phyloP scores from a whole-genome alignment of 1,140 invertebrate species.

The Drosophila pachea region DNA sequence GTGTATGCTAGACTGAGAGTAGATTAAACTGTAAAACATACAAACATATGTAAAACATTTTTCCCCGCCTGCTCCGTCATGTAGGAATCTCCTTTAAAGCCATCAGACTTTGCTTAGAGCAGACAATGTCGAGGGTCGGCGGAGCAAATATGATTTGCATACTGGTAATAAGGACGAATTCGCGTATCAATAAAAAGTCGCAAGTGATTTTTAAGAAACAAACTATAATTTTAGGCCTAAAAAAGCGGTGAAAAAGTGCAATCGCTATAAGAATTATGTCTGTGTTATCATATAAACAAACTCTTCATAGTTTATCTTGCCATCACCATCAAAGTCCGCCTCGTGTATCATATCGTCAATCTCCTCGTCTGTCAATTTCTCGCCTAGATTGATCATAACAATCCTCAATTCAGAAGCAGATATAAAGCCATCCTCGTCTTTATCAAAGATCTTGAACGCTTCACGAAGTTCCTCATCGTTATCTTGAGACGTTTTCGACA shows the following conservation, averaged over 20 bases:
- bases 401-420: constrained; percentile 49
- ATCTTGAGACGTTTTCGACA: constrained; percentile 46
- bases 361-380: constrained; percentile 62
- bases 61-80: constrained; percentile 18
- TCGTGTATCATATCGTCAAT: constrained; percentile 83
- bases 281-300: constrained; percentile 66
- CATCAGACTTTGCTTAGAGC: too few species aligned
- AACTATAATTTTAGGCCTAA: too few species aligned
- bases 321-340: constrained; percentile 94
- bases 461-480: constrained; percentile 60
- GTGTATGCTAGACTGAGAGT: background rate
- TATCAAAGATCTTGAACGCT: constrained; percentile 65
- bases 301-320: constrained; percentile 91
- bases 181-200: too few species aligned
- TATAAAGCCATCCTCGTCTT: constrained; percentile 58
- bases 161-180: too few species aligned
- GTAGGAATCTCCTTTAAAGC: too few species aligned
- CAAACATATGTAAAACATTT: background rate
- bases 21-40: too few species aligned
- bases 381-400: constrained; percentile 58
- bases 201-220: too few species aligned
- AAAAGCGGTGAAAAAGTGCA: background rate
- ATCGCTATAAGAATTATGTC: constrained; percentile 21
- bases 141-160: too few species aligned
- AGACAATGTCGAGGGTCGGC: too few species aligned